These are phyloP conservation scores for Halictus ligatus DNA, from an alignment of 2,888 invertebrate genomes.

Conservation along the genomic window DNA sequence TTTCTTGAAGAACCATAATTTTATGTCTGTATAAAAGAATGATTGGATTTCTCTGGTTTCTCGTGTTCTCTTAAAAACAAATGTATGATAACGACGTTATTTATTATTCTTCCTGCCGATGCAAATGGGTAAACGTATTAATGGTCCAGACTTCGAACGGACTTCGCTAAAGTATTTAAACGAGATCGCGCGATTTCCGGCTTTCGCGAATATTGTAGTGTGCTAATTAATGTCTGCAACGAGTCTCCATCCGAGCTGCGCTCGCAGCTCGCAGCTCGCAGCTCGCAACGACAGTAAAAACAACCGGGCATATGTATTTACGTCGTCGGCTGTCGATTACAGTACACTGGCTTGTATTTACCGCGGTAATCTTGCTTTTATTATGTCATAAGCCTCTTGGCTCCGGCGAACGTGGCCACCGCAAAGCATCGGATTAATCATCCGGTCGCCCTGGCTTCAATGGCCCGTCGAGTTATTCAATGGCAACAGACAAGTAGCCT, in stretches of 20 bases:
- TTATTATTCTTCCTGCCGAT: not conserved
- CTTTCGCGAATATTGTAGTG: not conserved
- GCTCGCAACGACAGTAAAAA: not conserved
- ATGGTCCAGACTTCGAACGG: not conserved
- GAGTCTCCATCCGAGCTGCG: not conserved
- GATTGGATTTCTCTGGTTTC: not conserved
- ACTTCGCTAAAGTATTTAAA: not conserved
- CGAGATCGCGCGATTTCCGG: not conserved
- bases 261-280: not conserved
- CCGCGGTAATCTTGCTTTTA: constrained; percentile 48
- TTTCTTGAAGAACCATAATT: not conserved
- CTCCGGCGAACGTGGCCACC: constrained; percentile 31
- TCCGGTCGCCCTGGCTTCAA: constrained; percentile 31
- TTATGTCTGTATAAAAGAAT: not conserved
- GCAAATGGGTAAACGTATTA: not conserved
- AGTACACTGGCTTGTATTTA: constrained; percentile 23
- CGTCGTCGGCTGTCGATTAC: constrained; percentile 16
- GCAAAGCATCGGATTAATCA: constrained; percentile 47
- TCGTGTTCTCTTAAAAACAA: not conserved
- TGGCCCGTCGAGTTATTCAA: constrained; percentile 30
- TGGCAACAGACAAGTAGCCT: constrained; percentile 10
- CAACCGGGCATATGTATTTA: not conserved
- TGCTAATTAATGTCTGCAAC: not conserved
- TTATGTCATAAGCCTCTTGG: constrained; percentile 36
- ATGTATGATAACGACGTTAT: not conserved